Evolutionary conservation across 1,140 invertebrate species (phyloP), one percentile per base, ranked within the genome.

Genomic region (Zophobas atratus): DNA sequence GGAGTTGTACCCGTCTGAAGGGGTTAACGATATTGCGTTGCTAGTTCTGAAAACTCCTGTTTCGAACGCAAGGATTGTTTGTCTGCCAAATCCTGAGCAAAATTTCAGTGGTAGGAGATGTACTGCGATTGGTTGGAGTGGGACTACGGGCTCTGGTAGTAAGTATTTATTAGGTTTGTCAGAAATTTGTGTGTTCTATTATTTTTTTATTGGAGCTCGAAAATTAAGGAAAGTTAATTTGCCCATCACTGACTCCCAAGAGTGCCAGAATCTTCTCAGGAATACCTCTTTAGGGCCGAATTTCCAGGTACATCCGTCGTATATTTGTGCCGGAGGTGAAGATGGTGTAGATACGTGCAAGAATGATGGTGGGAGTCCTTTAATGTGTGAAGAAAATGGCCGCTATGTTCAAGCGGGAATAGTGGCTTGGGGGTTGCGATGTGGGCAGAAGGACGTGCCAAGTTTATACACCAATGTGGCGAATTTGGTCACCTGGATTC

Each of bases 381-480:
- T 94, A 5, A 89, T 91, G 70, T 94, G 92, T 83, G 81, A 78
- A 63, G 34, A 82, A 78, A 8, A 70, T 51, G 72, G 79, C 51
- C 46, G 82, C 70, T 90, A 87, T 80, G 84, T 87, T 36, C 88
- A 92, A 88, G 89, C 88, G 57, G 93, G 93, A 1, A 91, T 94
- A 8, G 91, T 93, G 0, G 91, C 92, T 0, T 94, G 93, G 93
- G 93, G 92, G 35, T 91, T 93, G 75, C 88, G 87, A 41, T 93
- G 92, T 79, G 92, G 91, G 0, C 82, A 87, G 70, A 81, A 87
- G 34, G 87, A 89, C 75, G 88, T 90, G 67, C 93, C 93, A 1
- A 93, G 92, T 33, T 92, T 94, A 46, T 94, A 94, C 83, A 93
- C 93, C 0, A 93, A 93, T 80, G 90, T 96, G 1, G 90, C 93